Conservation (phyloP, 1,140 invertebrate genomes). For the Lucilia sericata region DNA sequence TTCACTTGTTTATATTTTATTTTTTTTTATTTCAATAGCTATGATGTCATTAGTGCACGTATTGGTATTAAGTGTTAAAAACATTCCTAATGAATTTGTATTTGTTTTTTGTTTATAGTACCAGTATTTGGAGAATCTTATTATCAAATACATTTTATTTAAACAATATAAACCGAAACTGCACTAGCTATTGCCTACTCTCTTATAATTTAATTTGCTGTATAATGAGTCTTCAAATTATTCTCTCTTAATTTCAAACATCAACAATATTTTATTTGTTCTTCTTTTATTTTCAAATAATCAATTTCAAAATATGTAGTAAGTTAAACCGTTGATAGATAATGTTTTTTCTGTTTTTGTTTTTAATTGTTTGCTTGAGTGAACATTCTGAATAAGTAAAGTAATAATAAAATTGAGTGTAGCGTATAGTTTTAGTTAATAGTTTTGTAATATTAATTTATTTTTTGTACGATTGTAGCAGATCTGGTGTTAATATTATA, state of each 20-base stretch:
- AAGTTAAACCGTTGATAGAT: not conserved
- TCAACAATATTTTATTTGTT: not conserved
- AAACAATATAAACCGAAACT: not conserved
- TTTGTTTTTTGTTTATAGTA: not conserved
- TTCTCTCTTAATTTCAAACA: not conserved
- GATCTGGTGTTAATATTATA: not conserved
- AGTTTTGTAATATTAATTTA: not conserved
- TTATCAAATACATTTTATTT: not conserved
- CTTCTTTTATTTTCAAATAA: not conserved
- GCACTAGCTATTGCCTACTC: not conserved
- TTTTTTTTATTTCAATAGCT: slow-evolving; percentile 17
- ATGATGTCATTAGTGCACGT: not conserved
- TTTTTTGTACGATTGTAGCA: not conserved
- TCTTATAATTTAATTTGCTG: not conserved
- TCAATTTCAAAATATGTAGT: not conserved
- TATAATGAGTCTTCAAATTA: not conserved
- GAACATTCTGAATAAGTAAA: not conserved
- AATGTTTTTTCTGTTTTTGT: not conserved
- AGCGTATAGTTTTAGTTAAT: not conserved
- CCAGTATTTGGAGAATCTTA: no score
- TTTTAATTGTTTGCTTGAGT: not conserved
- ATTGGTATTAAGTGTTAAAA: not conserved
- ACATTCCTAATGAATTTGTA: not conserved
- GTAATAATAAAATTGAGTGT: not conserved
- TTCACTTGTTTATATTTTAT: not conserved